Percentiles rank a stretch among this genome's conserved stretches.
Evolutionary conservation across 2,113 vertebrate species (phyloP).

Genomic region (Sisor rabdophorus): DNA sequence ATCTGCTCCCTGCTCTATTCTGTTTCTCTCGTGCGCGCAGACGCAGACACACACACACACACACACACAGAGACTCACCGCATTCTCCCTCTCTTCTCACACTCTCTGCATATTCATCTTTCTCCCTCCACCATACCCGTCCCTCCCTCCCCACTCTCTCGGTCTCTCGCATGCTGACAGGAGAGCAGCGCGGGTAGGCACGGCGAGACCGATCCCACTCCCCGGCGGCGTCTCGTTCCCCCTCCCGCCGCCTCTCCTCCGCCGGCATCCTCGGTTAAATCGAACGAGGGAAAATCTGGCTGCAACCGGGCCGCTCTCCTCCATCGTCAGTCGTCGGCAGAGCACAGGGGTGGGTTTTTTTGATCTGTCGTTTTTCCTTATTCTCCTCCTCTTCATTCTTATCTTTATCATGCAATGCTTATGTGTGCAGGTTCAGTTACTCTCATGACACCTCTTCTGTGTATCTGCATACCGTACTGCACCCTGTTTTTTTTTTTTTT

Average conservation of each 20-base stretch:
- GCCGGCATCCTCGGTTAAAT: conserved; percentile 46
- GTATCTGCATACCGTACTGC: conserved; percentile 62
- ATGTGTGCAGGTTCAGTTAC: conserved; percentile 13
- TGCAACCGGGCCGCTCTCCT: conserved; percentile 54
- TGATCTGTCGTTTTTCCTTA: conserved; percentile 41
- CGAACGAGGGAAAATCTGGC: conserved; percentile 53
- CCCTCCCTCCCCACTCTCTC: conserved; percentile 30
- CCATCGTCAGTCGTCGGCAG: conserved; percentile 61
- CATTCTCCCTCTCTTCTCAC: conserved; percentile 29
- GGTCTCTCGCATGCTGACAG: conserved; percentile 46
- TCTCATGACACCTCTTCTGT: conserved; percentile 41
- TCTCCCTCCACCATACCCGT: conserved; percentile 3
- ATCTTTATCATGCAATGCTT: conserved; percentile 1
- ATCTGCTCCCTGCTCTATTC: conserved; percentile 59
- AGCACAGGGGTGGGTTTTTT: conserved; percentile 70
- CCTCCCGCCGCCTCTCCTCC: conserved; percentile 26
- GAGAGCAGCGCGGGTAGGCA: conserved; percentile 39
- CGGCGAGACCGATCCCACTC: conserved; percentile 45
- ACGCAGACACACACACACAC: background rate
- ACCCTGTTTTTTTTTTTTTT: conserved; percentile 44
- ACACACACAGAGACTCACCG: no score
- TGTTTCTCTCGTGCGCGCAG: conserved; percentile 31
- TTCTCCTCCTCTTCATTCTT: conserved; percentile 36
- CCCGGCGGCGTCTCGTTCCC: conserved; percentile 47
- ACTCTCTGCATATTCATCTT: conserved; percentile 28